Base-by-base conservation (phyloP, 2,888 invertebrate species). In the Pristionchus entomophagus region DNA sequence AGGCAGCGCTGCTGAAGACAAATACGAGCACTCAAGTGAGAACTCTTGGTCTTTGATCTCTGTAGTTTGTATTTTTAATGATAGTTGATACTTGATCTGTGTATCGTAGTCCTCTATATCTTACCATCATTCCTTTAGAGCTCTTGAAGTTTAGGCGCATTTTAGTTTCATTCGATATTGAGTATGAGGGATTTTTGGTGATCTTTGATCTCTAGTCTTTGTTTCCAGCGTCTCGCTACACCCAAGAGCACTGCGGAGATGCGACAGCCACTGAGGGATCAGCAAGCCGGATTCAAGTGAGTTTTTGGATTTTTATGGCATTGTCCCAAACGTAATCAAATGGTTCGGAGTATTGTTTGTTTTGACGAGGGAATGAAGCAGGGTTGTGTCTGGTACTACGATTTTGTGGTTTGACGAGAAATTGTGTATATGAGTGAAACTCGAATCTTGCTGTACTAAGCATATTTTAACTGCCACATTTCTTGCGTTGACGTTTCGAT, bases 161-260 rank as follows among this genome's bases (percentile, higher is more conserved):
- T n/a, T n/a, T n/a, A n/a, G n/a, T n/a, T n/a, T n/a, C n/a, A n/a
- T n/a, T n/a, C n/a, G n/a, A n/a, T n/a, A n/a, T n/a, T n/a, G n/a
- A n/a, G n/a, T n/a, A n/a, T n/a, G n/a, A n/a, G n/a, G n/a, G n/a
- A n/a, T n/a, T n/a, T n/a, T n/a, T n/a, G n/a, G n/a, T 73, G n/a
- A 38, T 38, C 73, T 22, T 29, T 77, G 35, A 45, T 45, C 45
- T 45, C 41, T 73, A 17, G 17, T 35, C 59, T 65, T 65, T 65
- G 32, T 14, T 73, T 80, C 1, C 78, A 80, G 78, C 51, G 78
- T 19, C 78, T 80, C 19, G 78, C 78, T 3, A 80, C 78, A 3
- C 78, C 78, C 0, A 80, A 80, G 78, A 10, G 22, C 3, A 51
- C 51, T 19, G 35, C 19, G 0, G 32, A 51, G 19, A n/a, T 73